Conservation (phyloP, 2,888 invertebrate species). For the Diplazon laetatorius region DNA sequence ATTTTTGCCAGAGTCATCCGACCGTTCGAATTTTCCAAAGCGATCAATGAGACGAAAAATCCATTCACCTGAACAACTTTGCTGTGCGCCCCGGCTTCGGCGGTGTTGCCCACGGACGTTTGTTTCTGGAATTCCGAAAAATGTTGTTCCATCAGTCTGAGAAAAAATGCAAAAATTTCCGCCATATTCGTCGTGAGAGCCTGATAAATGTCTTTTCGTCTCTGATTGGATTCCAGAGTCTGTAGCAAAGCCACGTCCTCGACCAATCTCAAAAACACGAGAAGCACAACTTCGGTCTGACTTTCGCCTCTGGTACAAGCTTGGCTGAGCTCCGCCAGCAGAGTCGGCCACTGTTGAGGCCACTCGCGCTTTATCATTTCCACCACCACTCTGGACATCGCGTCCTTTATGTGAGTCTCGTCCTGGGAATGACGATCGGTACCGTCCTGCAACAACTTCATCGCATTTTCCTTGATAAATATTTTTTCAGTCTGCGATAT, state of each 20-base stretch:
- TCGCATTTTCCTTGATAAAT: conserved; percentile 95
- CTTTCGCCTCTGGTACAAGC: conserved; percentile 92
- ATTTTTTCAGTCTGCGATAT: conserved; percentile 94
- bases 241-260: conserved; percentile 97
- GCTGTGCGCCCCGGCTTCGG: conserved; percentile 88
- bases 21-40: no score
- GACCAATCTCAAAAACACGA: conserved; percentile 94
- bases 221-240: conserved; percentile 93
- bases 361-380: conserved; percentile 98
- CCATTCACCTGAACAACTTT: conserved; percentile 88
- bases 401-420: conserved; percentile 91
- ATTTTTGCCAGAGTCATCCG: no score
- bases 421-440: conserved; percentile 88
- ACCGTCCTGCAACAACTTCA: conserved; percentile 91
- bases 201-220: conserved; percentile 95
- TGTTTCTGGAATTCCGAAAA: conserved; percentile 89
- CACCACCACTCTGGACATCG: conserved; percentile 94
- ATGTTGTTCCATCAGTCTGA: conserved; percentile 91
- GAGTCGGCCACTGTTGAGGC: conserved; percentile 98
- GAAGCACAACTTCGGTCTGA: conserved; percentile 94
- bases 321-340: conserved; percentile 91
- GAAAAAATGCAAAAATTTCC: conserved; percentile 93
- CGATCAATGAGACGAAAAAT: no score
- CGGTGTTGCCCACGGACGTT: conserved; percentile 86
- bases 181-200: conserved; percentile 94